Evolutionary conservation across 2,797 vertebrate genomes (phyloP), one percentile per base, ranked within the genome.

Genomic region (Lateolabrax maculatus): DNA sequence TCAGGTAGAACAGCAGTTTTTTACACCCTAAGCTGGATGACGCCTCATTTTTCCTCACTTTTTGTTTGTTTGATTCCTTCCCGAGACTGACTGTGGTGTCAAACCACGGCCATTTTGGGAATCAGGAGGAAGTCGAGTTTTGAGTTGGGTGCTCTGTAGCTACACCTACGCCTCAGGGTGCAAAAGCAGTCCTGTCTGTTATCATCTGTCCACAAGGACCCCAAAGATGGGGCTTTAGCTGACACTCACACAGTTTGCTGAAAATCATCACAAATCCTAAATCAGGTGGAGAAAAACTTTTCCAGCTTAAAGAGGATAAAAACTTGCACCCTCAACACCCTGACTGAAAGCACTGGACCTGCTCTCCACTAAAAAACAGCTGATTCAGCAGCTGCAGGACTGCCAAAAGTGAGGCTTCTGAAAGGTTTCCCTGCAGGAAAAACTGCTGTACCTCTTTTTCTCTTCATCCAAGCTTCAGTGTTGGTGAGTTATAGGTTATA

Each of bases 211-310:
- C 73, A 51, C 25, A 73, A 77, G 67, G 77, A 21, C 41, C 52
- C 51, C 77, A 44, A 46, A 34, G 70, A 81, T n/a, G 10, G 31
- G 37, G 44, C 48, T 70, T 80, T 66, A 68, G 63, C 80, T 79
- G 79, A 76, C 70, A 71, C 61, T 77, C 44, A 27, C 36, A 31
- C 34, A 37, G 48, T 58, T 69, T 71, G 62, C 75, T 66, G 44
- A 62, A 75, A 85, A 77, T 72, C 71, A 75, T 65, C 58, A 74
- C 23, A 82, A 85, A 81, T 77, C 69, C 72, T 51, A 15, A 34
- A 72, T 70, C 46, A 55, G 31, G 55, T 55, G 53, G 62, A 56
- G 48, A 51, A 58, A 87, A 83, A 82, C 49, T 69, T 80, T 86
- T 63, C 46, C 43, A 66, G 68, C 53, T 79, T 60, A 55, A 70